These are phyloP conservation scores for Sardina pilchardus DNA, from an alignment of 2,113 vertebrate species.

Conservation along the genomic window DNA sequence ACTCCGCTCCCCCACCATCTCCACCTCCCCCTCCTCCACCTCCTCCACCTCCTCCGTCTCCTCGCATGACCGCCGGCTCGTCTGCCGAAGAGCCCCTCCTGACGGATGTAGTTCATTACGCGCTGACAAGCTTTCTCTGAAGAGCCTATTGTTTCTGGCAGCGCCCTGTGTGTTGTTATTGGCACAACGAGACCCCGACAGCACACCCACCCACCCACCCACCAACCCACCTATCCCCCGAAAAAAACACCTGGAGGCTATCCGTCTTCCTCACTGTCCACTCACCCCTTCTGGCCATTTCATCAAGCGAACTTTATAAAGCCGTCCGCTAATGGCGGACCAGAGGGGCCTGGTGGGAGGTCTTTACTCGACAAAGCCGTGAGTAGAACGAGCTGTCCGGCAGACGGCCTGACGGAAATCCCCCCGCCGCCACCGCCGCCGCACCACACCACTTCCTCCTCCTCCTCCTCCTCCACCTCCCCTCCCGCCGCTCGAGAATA, in stretches of 20 bases:
- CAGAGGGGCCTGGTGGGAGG: background rate
- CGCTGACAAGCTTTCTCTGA: background rate
- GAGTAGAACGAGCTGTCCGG: background rate
- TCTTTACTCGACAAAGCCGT: background rate
- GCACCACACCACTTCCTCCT: background rate
- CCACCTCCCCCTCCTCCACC: background rate
- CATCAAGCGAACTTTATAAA: background rate
- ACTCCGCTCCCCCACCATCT: background rate
- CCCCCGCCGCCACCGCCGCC: background rate
- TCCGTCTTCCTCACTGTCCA: background rate
- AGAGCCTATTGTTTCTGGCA: slow-evolving; percentile 2
- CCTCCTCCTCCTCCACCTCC: background rate
- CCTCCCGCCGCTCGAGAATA: background rate
- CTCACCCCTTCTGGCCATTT: background rate
- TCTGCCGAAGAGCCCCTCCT: background rate
- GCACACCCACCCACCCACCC: background rate
- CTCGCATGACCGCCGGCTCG: background rate
- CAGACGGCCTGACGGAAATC: background rate
- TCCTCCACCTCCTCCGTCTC: background rate
- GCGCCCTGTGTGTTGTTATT: background rate
- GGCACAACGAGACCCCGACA: background rate
- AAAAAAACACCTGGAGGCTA: background rate
- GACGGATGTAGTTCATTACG: background rate
- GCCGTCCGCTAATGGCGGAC: background rate
- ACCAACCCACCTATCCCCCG: background rate